phyloP scores from a whole-genome alignment of 2,113 vertebrate species.

The Cettia cetti region DNA sequence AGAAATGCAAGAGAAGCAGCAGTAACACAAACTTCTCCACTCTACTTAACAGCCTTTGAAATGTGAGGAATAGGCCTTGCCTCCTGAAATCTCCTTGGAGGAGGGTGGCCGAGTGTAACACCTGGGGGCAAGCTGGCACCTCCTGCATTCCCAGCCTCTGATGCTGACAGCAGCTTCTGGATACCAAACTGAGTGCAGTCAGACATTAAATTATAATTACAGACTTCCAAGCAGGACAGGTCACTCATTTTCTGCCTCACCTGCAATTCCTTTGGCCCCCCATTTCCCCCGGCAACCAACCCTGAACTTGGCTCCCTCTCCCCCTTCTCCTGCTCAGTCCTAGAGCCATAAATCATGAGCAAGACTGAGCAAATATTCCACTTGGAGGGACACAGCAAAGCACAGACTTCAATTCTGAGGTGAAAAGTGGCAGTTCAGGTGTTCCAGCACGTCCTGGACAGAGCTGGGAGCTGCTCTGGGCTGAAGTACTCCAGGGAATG shows the following conservation, averaged over 20 bases:
- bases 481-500: neutral
- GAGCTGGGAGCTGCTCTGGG: neutral
- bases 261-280: neutral
- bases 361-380: neutral
- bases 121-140: neutral
- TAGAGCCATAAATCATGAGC: neutral
- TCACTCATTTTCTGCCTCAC: slow-evolving; percentile 19
- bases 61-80: neutral
- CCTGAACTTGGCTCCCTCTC: neutral
- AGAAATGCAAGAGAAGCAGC: neutral
- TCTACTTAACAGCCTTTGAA: neutral
- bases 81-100: neutral
- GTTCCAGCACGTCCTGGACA: neutral
- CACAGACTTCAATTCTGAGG: neutral
- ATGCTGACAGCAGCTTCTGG: slow-evolving; percentile 13
- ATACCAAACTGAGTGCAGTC: neutral
- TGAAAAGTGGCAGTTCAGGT: neutral
- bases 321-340: neutral
- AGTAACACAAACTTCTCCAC: neutral
- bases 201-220: neutral
- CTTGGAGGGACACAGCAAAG: neutral
- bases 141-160: slow-evolving; percentile 38
- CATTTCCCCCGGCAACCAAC: neutral
- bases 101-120: neutral
- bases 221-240: neutral